phyloP scores from a whole-genome alignment of 2,113 vertebrate genomes.

The Polypterus senegalus region DNA sequence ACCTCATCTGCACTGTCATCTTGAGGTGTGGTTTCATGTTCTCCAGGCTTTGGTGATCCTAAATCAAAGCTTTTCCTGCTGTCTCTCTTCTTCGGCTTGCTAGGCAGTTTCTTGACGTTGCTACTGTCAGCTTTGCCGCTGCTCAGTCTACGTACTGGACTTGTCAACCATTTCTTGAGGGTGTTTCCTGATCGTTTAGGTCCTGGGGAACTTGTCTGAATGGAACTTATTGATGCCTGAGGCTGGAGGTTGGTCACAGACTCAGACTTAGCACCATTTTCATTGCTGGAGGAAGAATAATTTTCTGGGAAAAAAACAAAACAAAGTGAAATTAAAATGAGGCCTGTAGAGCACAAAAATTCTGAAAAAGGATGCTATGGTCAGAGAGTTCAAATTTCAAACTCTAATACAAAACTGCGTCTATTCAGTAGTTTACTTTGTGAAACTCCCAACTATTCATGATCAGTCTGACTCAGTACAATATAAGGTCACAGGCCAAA shows the following conservation, averaged over 20 bases:
- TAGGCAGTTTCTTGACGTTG: constrained; percentile 74
- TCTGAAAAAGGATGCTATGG: too few relatives aligned
- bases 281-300: constrained; percentile 61
- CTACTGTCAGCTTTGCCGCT: constrained; percentile 80
- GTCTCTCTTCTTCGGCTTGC: constrained; percentile 68
- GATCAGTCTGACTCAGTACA: too few relatives aligned
- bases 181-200: constrained; percentile 93
- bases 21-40: constrained; percentile 57
- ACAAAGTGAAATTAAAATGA: constrained; percentile 4
- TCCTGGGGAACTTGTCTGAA: constrained; percentile 78
- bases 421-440: too few relatives aligned
- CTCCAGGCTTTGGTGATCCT: constrained; percentile 61
- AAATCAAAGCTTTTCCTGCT: constrained; percentile 76
- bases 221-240: constrained; percentile 78
- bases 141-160: constrained; percentile 85
- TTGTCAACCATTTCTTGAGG: constrained; percentile 90
- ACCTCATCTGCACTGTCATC: constrained; percentile 85
- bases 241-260: constrained; percentile 85
- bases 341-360: too few relatives aligned
- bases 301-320: constrained; percentile 51
- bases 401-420: too few relatives aligned
- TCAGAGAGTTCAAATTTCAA: too few relatives aligned
- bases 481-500: too few relatives aligned
- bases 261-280: constrained; percentile 76
- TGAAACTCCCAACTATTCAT: too few relatives aligned